These are phyloP conservation scores for Hybognathus amarus DNA, from an alignment of 2,797 vertebrate genomes.

Conservation along the genomic window DNA sequence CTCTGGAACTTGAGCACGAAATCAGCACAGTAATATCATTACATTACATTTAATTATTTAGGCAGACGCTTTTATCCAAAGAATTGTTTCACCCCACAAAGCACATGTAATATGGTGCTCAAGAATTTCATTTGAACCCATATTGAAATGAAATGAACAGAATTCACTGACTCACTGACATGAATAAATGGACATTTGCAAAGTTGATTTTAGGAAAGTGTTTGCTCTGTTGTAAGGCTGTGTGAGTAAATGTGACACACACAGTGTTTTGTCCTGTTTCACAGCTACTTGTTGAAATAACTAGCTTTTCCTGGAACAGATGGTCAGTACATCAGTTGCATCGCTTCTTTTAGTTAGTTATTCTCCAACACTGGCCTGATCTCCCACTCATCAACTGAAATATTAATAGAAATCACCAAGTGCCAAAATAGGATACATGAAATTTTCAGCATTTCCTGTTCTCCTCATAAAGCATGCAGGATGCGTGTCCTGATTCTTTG, in stretches of 20 bases:
- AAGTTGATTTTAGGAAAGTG: background rate
- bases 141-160: background rate
- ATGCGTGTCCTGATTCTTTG: conserved; percentile 1
- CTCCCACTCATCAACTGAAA: background rate
- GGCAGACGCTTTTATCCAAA: too few species aligned
- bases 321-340: background rate
- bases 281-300: background rate
- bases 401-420: conserved; percentile 33
- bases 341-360: conserved; percentile 6
- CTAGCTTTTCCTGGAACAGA: conserved; percentile 8
- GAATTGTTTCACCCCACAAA: background rate
- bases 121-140: background rate
- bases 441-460: conserved; percentile 28
- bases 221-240: background rate
- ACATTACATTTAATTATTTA: too few species aligned
- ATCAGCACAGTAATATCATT: background rate
- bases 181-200: background rate
- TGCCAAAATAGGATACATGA: conserved; percentile 18
- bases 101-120: background rate
- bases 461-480: background rate
- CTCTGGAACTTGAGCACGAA: too few species aligned
- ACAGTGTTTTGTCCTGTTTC: background rate
- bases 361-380: background rate
- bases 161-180: background rate
- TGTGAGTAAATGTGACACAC: background rate